Conservation (phyloP, 2,888 invertebrate species). For the Catotricha subobsoleta region DNA sequence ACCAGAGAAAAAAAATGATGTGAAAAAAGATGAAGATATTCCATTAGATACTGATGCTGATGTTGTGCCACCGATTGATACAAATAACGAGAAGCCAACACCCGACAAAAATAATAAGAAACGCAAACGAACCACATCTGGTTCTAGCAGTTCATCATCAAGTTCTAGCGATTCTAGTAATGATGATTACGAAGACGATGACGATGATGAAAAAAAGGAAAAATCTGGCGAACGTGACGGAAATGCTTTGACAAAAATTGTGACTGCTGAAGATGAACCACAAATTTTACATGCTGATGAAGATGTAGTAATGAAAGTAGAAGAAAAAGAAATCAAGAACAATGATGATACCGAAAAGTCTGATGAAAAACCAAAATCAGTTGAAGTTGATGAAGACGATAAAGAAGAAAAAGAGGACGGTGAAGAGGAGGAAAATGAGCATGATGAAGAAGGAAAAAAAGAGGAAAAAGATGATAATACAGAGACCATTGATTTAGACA, state of each 20-base stretch:
- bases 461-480: neutral
- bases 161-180: slow-evolving; percentile 24
- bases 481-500: neutral
- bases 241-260: slow-evolving; percentile 18
- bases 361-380: slow-evolving; percentile 11
- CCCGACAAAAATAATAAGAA: slow-evolving; percentile 5
- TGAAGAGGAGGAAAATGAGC: neutral
- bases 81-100: neutral
- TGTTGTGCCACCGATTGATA: neutral
- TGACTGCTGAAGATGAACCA: slow-evolving; percentile 27
- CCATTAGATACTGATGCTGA: neutral
- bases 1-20: neutral
- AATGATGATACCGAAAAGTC: slow-evolving; percentile 10
- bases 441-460: neutral
- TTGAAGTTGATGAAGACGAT: slow-evolving; percentile 11
- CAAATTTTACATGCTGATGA: slow-evolving; percentile 19
- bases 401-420: slow-evolving; percentile 1
- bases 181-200: neutral
- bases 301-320: slow-evolving; percentile 28
- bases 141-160: slow-evolving; percentile 14
- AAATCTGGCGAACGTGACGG: slow-evolving; percentile 24
- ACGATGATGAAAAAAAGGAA: slow-evolving; percentile 12
- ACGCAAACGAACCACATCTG: slow-evolving; percentile 8
- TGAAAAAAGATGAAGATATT: neutral
- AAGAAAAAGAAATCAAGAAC: slow-evolving; percentile 8